Base-by-base conservation (phyloP, 2,797 vertebrate species). In the Fundulus diaphanus region DNA sequence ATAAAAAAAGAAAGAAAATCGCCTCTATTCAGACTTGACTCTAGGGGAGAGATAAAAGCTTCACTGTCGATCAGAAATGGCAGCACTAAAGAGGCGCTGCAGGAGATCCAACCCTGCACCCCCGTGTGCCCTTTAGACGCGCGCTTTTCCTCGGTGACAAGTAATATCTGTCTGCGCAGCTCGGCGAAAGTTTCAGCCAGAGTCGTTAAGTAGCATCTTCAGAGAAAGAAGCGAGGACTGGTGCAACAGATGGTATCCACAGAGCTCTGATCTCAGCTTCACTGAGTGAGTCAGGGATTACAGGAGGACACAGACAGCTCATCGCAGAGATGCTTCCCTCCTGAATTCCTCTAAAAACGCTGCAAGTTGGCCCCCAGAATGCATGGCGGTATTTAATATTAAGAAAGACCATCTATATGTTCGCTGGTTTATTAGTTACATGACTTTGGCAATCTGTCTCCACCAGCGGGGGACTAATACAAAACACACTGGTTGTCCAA, bases 401-500 rank as follows among this genome's bases (percentile, higher is more conserved):
- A 56, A 27, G 59, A 70, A 68, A 46, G 22, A 49, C 6, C 61
- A 44, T 46, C 27, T 46, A 42, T 1, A 1, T 72, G 56, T 68
- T 51, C 1, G 6, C 8, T 48, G 59, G 59, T 79, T 74, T 83
- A 81, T 80, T 81, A 74, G 80, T 85, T 73, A 29, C 73, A 42
- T 72, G 75, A 70, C n/a, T 33, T 56, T 46, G 73, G 73, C 76
- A 24, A 82, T 78, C 71, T 33, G 72, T 85, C 84, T 88, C 76
- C 11, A 51, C 49, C 85, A 63, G 89, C 72, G 73, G 74, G 82
- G 77, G 78, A 84, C 89, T 90, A 89, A 92, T 89, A 86, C 51
- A 68, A 81, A 90, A 87, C 84, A 72, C 90, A 80, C 87, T 76
- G 69, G 88, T 84, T 87, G 86, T 91, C 90, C 88, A 88, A 91